Percentiles rank a stretch among this genome's conserved stretches.
Conservation (phyloP, 2,113 vertebrate genomes). For the Lepus europaeus region DNA sequence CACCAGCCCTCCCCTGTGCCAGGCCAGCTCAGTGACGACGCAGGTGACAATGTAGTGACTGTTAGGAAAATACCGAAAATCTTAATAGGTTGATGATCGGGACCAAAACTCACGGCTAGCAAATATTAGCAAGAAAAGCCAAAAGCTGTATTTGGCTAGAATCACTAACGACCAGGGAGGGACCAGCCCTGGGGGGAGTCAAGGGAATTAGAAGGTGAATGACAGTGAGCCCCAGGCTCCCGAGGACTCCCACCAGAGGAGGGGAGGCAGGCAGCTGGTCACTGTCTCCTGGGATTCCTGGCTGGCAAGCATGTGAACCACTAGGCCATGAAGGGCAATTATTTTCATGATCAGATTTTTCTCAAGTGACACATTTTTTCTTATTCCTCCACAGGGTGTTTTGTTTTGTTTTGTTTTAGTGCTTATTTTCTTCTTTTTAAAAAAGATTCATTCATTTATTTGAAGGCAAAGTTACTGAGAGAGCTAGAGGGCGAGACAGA, state of each 20-base stretch:
- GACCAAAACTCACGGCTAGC: neutral
- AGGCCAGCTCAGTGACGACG: neutral
- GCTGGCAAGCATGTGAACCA: neutral
- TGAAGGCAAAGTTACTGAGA: too few species aligned
- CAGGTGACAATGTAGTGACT: neutral
- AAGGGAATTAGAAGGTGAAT: neutral
- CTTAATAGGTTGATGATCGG: neutral
- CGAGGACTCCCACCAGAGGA: neutral
- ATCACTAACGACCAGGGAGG: neutral
- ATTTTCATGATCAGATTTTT: neutral
- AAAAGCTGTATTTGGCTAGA: neutral
- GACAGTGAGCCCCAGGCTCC: neutral
- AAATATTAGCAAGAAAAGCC: neutral
- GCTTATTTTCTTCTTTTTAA: neutral
- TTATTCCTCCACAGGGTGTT: neutral
- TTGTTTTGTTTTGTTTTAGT: neutral
- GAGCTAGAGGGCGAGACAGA: too few species aligned
- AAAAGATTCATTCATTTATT: too few species aligned
- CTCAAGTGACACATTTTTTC: neutral
- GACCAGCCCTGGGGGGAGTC: neutral
- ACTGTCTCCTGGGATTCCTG: neutral
- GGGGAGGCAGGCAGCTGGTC: neutral
- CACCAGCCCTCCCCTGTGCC: neutral
- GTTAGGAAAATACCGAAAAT: neutral
- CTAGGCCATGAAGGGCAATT: neutral